phyloP scores from a whole-genome alignment of 2,113 vertebrate genomes.

The Aphelocoma coerulescens region DNA sequence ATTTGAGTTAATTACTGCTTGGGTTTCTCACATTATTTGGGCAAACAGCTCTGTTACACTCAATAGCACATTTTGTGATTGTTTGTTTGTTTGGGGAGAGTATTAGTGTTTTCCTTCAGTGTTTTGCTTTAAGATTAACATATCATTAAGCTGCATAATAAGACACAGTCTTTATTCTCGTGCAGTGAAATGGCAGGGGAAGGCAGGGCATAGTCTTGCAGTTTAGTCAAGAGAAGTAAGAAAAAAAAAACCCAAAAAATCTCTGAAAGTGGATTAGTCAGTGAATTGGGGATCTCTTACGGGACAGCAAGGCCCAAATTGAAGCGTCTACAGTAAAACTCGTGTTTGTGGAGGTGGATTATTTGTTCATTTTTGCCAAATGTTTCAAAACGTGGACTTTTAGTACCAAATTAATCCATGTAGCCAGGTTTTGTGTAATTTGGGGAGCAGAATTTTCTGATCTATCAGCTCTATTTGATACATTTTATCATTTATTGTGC shows the following conservation, averaged over 20 bases:
- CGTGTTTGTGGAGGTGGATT: background rate
- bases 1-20: slow-evolving; percentile 16
- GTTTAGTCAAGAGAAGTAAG: background rate
- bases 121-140: slow-evolving; percentile 26
- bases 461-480: background rate
- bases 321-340: background rate
- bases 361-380: background rate
- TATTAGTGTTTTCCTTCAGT: background rate
- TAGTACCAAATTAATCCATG: background rate
- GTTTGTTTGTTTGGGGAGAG: background rate
- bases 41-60: background rate
- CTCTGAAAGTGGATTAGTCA: background rate
- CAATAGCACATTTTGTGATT: background rate
- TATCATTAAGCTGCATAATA: background rate
- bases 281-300: background rate
- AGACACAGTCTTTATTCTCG: background rate
- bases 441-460: background rate
- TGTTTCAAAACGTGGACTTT: background rate
- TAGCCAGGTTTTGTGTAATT: background rate
- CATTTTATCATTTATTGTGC: background rate
- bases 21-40: background rate
- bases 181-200: background rate
- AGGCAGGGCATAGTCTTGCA: background rate
- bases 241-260: background rate
- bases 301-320: background rate